Percentiles rank a stretch among this genome's conserved stretches.
Evolutionary conservation across 2,888 invertebrate species (phyloP).

Genomic region (Tipula vernalis): DNA sequence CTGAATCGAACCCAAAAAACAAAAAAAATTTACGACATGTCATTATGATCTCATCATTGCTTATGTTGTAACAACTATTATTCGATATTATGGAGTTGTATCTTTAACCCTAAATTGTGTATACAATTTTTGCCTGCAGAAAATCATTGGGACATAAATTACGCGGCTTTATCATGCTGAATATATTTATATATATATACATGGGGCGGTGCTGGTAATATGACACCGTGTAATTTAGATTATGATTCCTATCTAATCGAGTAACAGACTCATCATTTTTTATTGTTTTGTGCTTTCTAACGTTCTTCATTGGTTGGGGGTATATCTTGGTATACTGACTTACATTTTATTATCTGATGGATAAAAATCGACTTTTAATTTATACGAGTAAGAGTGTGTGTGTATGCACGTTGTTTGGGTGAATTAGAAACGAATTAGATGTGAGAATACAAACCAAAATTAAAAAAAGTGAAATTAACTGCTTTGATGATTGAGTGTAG

Average conservation of each 20-base stretch:
- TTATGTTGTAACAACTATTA: background rate
- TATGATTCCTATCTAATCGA: background rate
- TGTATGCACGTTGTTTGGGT: background rate
- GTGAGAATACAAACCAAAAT: background rate
- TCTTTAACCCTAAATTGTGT: background rate
- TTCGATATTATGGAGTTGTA: background rate
- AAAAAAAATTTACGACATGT: background rate
- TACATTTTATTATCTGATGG: background rate
- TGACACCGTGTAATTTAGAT: conserved; percentile 10
- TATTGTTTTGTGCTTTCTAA: background rate
- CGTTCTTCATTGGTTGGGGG: background rate
- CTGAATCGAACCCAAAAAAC: background rate
- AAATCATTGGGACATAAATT: background rate
- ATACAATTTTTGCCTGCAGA: background rate
- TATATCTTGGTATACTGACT: background rate
- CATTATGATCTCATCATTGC: background rate
- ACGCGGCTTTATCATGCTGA: background rate
- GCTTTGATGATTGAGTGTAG: background rate
- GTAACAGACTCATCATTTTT: background rate
- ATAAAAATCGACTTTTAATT: background rate
- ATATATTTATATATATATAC: background rate
- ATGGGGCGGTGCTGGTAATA: conserved; percentile 7
- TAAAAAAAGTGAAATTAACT: background rate
- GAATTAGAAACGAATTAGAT: background rate
- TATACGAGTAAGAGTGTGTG: background rate